Evolutionary conservation across 1,140 invertebrate species (phyloP).

Genomic region (Drosophila baimaii): DNA sequence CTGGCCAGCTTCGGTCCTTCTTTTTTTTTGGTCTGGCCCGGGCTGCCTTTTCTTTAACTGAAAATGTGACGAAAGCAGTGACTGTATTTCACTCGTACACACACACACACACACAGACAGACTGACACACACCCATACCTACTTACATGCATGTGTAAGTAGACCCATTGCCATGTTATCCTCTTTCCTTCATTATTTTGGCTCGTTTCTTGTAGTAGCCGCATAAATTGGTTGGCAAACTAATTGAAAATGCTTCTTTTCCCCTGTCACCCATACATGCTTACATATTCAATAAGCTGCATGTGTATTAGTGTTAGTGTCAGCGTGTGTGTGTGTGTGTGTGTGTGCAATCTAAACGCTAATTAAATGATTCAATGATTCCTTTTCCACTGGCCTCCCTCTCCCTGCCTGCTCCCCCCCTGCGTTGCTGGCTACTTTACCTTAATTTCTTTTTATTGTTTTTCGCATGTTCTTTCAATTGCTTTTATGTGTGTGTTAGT

Average conservation of each 20-base stretch:
- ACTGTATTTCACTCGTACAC: slow-evolving; percentile 55
- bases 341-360: slow-evolving; percentile 76
- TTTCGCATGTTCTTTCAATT: slow-evolving; percentile 79
- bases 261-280: slow-evolving; percentile 28
- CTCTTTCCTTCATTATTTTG: slow-evolving; percentile 55
- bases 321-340: slow-evolving; percentile 17
- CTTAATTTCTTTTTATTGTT: slow-evolving; percentile 83
- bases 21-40: slow-evolving; percentile 10
- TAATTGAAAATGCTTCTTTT: slow-evolving; percentile 77
- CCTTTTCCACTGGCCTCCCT: slow-evolving; percentile 27
- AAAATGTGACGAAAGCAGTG: slow-evolving; percentile 74
- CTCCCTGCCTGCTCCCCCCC: not conserved
- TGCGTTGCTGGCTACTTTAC: slow-evolving; percentile 62
- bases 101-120: slow-evolving; percentile 12
- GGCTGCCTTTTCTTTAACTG: slow-evolving; percentile 43
- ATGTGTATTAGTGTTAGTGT: slow-evolving; percentile 5
- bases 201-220: slow-evolving; percentile 57
- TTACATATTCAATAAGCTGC: slow-evolving; percentile 66
- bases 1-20: not conserved
- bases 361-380: slow-evolving; percentile 84
- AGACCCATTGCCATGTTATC: slow-evolving; percentile 45
- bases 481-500: slow-evolving; percentile 57
- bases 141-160: slow-evolving; percentile 20
- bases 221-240: slow-evolving; percentile 78
- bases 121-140: not conserved